Evolutionary conservation across 1,140 invertebrate species (phyloP).

Genomic region (Periplaneta americana): DNA sequence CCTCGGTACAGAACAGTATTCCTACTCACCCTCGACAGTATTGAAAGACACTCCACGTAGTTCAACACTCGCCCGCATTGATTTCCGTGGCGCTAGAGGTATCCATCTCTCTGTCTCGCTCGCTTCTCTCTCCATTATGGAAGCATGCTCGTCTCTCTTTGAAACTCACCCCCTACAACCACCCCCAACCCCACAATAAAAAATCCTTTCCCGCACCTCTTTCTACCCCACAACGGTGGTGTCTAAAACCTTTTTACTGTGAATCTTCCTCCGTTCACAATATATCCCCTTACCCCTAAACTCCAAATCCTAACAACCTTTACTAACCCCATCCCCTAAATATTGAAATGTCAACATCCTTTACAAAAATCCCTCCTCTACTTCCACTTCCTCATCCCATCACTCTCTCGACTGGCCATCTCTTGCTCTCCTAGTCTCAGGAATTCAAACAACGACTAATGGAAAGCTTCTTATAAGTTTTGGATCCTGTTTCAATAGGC

Average conservation of each 20-base stretch:
- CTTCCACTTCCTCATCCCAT: no score
- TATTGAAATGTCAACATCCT: background rate
- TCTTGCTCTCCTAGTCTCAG: background rate
- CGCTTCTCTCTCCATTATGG: background rate
- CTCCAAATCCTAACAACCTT: background rate
- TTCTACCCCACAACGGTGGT: background rate
- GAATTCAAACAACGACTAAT: background rate
- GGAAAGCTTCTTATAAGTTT: background rate
- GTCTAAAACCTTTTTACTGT: background rate
- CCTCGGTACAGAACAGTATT: background rate
- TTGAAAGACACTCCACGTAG: slow-evolving; percentile 4
- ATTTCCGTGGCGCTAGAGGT: slow-evolving; percentile 8
- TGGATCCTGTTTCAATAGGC: background rate
- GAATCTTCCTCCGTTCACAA: background rate
- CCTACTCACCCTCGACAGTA: background rate
- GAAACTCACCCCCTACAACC: background rate
- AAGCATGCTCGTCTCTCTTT: background rate
- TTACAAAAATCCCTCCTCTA: background rate
- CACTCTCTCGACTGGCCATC: background rate
- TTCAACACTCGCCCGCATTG: background rate
- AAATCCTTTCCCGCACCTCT: background rate
- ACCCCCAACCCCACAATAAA: no score
- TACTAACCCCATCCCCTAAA: background rate
- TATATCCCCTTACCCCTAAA: background rate
- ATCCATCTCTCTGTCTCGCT: background rate